Percentiles rank a stretch among this genome's conserved stretches.
Evolutionary conservation across 2,113 vertebrate genomes (phyloP).

Genomic region (Vimba vimba): DNA sequence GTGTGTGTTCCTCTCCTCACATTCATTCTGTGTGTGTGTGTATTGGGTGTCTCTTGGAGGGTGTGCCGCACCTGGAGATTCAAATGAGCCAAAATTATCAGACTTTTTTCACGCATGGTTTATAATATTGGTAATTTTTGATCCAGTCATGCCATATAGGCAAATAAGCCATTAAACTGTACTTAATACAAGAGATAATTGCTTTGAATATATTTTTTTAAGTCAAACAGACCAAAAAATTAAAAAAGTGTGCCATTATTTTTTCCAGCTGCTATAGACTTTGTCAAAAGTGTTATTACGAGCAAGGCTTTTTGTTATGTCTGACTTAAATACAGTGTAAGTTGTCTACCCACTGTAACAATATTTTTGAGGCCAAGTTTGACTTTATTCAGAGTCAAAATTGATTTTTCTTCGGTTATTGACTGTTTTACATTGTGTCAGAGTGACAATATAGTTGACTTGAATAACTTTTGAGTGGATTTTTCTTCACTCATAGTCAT

Average conservation of each 20-base stretch:
- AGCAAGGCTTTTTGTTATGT: background rate
- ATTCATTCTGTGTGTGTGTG: slow-evolving; percentile 32
- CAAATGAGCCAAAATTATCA: slow-evolving; percentile 15
- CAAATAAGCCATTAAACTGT: background rate
- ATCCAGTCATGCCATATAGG: background rate
- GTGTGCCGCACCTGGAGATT: slow-evolving; percentile 54
- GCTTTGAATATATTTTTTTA: background rate
- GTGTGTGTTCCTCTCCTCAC: slow-evolving; percentile 41
- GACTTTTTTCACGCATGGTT: background rate
- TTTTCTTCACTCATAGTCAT: background rate
- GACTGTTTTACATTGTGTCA: background rate
- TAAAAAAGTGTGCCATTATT: no score
- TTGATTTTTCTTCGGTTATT: background rate
- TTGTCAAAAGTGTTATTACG: background rate
- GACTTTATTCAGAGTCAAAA: background rate
- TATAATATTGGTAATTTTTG: background rate
- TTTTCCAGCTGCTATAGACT: background rate
- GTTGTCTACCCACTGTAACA: background rate
- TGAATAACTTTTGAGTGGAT: background rate
- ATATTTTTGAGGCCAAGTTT: background rate
- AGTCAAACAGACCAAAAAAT: background rate
- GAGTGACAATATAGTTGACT: background rate
- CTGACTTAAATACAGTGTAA: background rate
- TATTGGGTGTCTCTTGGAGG: slow-evolving; percentile 33
- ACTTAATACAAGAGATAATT: background rate